Percentiles rank a stretch among this genome's conserved stretches.
Conservation (phyloP, 2,797 vertebrate species). For the Sebastes iracundus region DNA sequence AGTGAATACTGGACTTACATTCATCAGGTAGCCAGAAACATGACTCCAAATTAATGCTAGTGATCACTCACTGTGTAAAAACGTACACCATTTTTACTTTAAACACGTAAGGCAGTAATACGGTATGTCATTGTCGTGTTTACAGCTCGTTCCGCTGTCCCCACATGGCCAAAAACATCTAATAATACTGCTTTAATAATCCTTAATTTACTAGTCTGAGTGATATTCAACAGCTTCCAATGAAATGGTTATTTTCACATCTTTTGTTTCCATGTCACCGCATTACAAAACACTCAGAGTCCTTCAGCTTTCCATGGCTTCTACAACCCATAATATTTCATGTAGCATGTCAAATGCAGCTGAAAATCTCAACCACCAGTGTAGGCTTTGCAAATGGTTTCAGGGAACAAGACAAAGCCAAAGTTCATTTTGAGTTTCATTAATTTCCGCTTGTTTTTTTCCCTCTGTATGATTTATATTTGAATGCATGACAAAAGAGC, state of each 20-base stretch:
- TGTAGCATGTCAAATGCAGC: conserved; percentile 11
- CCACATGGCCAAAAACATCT: not conserved
- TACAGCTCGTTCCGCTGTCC: no score
- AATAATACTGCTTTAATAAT: not conserved
- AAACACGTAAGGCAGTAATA: not conserved
- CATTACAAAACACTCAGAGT: not conserved
- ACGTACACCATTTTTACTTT: not conserved
- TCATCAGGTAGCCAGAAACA: not conserved
- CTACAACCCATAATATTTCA: not conserved
- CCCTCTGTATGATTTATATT: conserved; percentile 57
- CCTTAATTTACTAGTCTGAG: not conserved
- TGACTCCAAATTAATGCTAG: not conserved
- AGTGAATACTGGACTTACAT: not conserved
- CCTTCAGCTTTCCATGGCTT: not conserved
- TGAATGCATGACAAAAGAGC: conserved; percentile 43
- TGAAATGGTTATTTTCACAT: not conserved
- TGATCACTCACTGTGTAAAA: not conserved
- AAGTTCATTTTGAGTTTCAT: conserved; percentile 62
- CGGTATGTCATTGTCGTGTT: not conserved
- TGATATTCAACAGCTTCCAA: not conserved
- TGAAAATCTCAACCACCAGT: not conserved
- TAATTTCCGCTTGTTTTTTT: conserved; percentile 49
- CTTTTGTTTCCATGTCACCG: not conserved
- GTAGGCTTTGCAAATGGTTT: not conserved
- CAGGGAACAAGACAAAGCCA: conserved; percentile 42